A percentile compares a stretch with the other conserved stretches of the same genome.
phyloP scores from a whole-genome alignment of 1,140 invertebrate species.

The Drosophila carrolli region DNA sequence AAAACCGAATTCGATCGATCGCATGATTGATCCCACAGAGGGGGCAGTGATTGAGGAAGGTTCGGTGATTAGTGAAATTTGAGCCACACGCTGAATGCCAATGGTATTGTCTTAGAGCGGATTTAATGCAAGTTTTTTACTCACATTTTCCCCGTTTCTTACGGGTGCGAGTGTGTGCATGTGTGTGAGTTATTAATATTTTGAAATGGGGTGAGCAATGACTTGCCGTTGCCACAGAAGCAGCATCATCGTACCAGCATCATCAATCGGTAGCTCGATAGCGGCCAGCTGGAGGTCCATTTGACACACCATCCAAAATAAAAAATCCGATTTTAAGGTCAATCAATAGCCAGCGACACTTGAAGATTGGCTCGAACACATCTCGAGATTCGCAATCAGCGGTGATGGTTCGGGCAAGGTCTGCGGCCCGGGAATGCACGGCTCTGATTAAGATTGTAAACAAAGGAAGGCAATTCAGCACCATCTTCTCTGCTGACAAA shows the following conservation, averaged over 20 bases:
- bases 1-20: constrained; percentile 50
- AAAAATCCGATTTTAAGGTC: constrained; percentile 72
- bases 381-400: constrained; percentile 33
- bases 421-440: neutral
- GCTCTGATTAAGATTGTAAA: constrained; percentile 15
- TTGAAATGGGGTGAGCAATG: constrained; percentile 80
- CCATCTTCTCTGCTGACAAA: neutral
- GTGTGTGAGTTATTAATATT: constrained; percentile 59
- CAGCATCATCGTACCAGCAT: constrained; percentile 36
- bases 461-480: neutral
- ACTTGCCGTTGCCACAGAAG: constrained; percentile 64
- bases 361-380: constrained; percentile 26
- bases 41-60: constrained; percentile 33
- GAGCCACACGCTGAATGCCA: constrained; percentile 70
- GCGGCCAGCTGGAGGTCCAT: constrained; percentile 51
- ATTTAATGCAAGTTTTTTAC: constrained; percentile 52
- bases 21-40: constrained; percentile 40
- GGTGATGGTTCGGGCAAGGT: constrained; percentile 28
- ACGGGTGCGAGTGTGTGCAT: constrained; percentile 3
- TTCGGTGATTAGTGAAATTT: constrained; percentile 70
- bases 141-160: constrained; percentile 24
- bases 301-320: constrained; percentile 59
- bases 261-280: constrained; percentile 38
- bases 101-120: constrained; percentile 72
- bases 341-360: constrained; percentile 47